Percentiles rank a stretch among this genome's conserved stretches.
Conservation (phyloP, 2,888 invertebrate genomes). For the Allolobophora icterica region DNA sequence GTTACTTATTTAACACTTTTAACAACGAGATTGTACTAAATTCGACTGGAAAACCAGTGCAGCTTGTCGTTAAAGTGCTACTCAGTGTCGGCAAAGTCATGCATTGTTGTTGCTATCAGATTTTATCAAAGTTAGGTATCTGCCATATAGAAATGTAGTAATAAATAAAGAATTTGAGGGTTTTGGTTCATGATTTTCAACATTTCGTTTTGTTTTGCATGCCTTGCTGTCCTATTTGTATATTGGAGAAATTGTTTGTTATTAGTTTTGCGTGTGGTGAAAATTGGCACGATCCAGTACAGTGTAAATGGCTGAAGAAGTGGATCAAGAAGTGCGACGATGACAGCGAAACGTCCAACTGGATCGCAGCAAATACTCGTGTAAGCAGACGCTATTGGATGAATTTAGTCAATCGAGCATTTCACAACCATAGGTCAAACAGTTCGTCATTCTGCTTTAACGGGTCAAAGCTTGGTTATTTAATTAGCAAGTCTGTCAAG, state of each 20-base stretch:
- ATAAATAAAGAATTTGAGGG: background rate
- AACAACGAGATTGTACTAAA: too few species aligned
- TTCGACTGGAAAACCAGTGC: too few species aligned
- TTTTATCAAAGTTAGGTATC: background rate
- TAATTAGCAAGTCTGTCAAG: background rate
- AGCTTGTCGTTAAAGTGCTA: too few species aligned
- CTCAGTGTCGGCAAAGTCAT: too few species aligned
- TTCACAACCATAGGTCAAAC: too few species aligned
- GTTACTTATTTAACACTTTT: too few species aligned
- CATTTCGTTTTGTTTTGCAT: background rate
- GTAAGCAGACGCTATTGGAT: slow-evolving; percentile 54
- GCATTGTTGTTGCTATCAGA: background rate
- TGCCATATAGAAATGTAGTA: too few species aligned
- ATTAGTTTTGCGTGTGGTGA: slow-evolving; percentile 84
- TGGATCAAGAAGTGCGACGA: slow-evolving; percentile 99
- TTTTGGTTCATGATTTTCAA: background rate
- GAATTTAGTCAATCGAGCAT: background rate
- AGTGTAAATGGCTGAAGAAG: slow-evolving; percentile 86
- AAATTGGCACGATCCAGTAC: slow-evolving; percentile 87
- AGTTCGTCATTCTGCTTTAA: too few species aligned
- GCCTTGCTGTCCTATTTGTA: background rate
- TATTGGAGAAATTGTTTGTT: background rate
- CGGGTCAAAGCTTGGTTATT: too few species aligned
- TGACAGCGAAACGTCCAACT: slow-evolving; percentile 97
- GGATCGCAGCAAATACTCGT: slow-evolving; percentile 99